These are phyloP conservation scores for Ispidina picta DNA, from an alignment of 2,797 vertebrate species.

Conservation along the genomic window DNA sequence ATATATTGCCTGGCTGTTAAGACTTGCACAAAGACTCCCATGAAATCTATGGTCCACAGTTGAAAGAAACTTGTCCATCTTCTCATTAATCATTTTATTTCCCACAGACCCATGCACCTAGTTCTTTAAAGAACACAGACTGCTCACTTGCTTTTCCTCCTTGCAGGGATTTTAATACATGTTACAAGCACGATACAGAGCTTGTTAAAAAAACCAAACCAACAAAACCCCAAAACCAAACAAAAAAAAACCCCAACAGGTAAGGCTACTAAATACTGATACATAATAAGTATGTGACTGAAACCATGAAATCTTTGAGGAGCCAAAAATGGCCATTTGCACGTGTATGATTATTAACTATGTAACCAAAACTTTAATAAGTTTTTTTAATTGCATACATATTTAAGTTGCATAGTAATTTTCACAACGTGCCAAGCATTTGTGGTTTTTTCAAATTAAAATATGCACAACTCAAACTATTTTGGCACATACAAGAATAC, in stretches of 20 bases:
- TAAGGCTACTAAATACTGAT: neutral
- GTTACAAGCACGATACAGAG: neutral
- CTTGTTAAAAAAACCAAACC: neutral
- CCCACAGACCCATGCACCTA: neutral
- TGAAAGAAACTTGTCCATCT: neutral
- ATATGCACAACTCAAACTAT: neutral
- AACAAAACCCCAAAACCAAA: neutral
- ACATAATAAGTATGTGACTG: neutral
- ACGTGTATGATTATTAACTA: neutral
- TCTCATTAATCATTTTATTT: neutral
- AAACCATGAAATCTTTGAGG: neutral
- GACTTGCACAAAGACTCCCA: neutral
- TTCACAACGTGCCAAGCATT: neutral
- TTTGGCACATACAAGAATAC: neutral
- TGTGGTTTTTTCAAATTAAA: neutral
- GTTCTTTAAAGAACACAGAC: neutral
- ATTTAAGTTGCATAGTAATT: neutral
- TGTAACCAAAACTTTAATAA: neutral
- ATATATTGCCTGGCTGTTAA: neutral
- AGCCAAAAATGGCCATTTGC: neutral
- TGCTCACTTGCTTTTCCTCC: neutral
- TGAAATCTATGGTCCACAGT: fast-evolving
- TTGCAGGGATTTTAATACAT: neutral
- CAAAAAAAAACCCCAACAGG: neutral
- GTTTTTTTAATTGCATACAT: neutral